Base-by-base conservation (phyloP, 1,140 invertebrate genomes). In the Tribolium castaneum region DNA sequence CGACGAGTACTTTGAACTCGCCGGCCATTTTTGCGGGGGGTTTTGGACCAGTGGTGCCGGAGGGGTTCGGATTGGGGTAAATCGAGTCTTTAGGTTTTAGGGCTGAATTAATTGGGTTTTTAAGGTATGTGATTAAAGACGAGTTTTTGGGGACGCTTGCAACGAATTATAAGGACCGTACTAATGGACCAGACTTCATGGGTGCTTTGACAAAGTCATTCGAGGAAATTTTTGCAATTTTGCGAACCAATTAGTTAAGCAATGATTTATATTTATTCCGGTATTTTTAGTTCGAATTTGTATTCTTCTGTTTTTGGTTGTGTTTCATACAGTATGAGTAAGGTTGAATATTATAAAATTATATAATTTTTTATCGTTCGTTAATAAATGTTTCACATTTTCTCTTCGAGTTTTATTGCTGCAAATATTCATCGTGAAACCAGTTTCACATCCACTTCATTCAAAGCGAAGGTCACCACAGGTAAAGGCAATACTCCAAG, bases 61-160 rank as follows among this genome's bases (percentile, higher is more conserved):
- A 99, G 90, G 98, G 98, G 0, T 95, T 94, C 87, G 98, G 98
- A 52, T 92, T 99, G 79, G 96, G 91, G 91, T 97, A 90, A 90
- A 89, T 87, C 59, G 6, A 30, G 12, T 49, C 50, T 75, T 66
- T 78, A 73, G 70, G 72, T 62, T 54, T 75, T 62, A 39, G 14
- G 13, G 5, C 54, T 50, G 6, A 59, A 14, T 39, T 81, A 34
- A 34, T 75, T 73, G 56, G 75, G 80, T 82, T 70, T 87, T 90
- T 62, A 84, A 93, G 92, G 75, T 94, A 95, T 84, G 90, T 89
- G 35, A 94, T 96, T 76, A 91, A 92, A 81, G 91, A 96, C 77
- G 90, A 94, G 77, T 90, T 89, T 80, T 85, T 96, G 34, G 95
- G 96, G n/a, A 90, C 91, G 70, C 90, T 95, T 62, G 91, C 96